phyloP scores from a whole-genome alignment of 2,797 vertebrate genomes.

The Crenuchus spilurus region DNA sequence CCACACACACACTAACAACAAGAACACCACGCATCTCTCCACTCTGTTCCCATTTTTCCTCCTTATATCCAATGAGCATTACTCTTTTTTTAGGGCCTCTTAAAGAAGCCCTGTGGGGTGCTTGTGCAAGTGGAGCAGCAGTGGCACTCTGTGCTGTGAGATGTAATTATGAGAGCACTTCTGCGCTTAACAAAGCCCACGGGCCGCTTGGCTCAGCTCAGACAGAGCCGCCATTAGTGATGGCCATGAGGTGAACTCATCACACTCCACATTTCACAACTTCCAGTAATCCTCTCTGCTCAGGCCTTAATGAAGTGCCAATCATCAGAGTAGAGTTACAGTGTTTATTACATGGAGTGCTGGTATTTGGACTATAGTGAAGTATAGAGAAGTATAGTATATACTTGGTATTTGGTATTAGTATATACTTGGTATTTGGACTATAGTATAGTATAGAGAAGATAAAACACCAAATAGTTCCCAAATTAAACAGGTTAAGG shows the following conservation, averaged over 20 bases:
- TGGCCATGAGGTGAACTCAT: neutral
- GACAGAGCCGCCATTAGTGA: slow-evolving; percentile 1
- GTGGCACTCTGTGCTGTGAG: slow-evolving; percentile 4
- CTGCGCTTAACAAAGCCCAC: slow-evolving; percentile 23
- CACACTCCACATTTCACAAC: neutral
- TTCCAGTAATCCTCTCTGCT: slow-evolving; percentile 11
- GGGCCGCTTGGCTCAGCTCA: slow-evolving; percentile 2
- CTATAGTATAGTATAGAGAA: too few relatives aligned
- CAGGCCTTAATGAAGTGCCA: slow-evolving; percentile 14
- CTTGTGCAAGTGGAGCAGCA: slow-evolving; percentile 33
- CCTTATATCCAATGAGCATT: slow-evolving; percentile 20
- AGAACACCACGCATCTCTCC: slow-evolving; percentile 20
- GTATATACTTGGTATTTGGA: too few relatives aligned
- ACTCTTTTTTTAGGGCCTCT: slow-evolving; percentile 9
- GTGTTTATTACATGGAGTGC: neutral
- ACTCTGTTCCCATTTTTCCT: neutral
- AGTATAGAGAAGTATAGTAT: too few relatives aligned
- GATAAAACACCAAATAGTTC: too few relatives aligned
- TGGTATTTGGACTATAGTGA: neutral
- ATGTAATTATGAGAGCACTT: slow-evolving; percentile 35
- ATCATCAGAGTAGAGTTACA: neutral
- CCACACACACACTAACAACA: slow-evolving; percentile 8
- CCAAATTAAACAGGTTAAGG: too few relatives aligned
- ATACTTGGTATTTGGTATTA: too few relatives aligned
- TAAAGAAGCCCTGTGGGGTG: slow-evolving; percentile 36